A percentile compares a stretch with the other conserved stretches of the same genome.
Evolutionary conservation across 2,888 invertebrate genomes (phyloP).

Genomic region (Megastigmus dorsalis): DNA sequence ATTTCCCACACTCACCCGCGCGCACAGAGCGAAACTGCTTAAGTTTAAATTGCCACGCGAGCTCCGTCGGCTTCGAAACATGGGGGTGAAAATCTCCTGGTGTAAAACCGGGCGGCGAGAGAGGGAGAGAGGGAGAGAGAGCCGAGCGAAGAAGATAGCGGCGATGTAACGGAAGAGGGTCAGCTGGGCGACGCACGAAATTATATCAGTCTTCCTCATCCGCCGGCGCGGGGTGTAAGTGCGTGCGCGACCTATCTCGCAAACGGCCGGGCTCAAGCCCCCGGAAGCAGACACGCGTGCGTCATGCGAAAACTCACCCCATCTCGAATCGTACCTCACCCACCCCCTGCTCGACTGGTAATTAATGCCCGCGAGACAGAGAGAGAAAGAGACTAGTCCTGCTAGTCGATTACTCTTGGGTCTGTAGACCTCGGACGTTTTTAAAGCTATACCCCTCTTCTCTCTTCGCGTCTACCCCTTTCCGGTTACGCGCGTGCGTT

Average conservation of each 20-base stretch:
- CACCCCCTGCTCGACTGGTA: slow-evolving; percentile 56
- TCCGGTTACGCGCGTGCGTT: no score
- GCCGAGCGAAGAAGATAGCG: no score
- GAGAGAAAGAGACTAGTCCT: no score
- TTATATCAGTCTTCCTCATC: slow-evolving; percentile 38
- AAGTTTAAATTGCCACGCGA: slow-evolving; percentile 8
- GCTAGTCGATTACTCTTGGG: slow-evolving; percentile 9
- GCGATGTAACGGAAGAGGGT: slow-evolving; percentile 48
- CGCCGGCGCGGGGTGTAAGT: neutral
- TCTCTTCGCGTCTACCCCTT: no score
- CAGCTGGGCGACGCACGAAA: slow-evolving; percentile 42
- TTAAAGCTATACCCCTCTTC: no score
- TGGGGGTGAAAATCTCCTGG: slow-evolving; percentile 13
- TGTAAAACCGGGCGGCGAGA: slow-evolving; percentile 17
- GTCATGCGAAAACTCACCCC: slow-evolving; percentile 60
- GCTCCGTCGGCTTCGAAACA: no score
- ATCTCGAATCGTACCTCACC: slow-evolving; percentile 55
- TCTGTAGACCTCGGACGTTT: neutral
- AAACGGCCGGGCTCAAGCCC: no score
- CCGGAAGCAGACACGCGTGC: slow-evolving; percentile 51
- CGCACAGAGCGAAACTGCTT: slow-evolving; percentile 9
- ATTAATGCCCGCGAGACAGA: slow-evolving; percentile 57
- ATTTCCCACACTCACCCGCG: slow-evolving; percentile 8
- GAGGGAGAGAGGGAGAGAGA: neutral
- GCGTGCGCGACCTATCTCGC: slow-evolving; percentile 5